Conservation (phyloP, 2,888 invertebrate species). For the Archips xylosteana region DNA sequence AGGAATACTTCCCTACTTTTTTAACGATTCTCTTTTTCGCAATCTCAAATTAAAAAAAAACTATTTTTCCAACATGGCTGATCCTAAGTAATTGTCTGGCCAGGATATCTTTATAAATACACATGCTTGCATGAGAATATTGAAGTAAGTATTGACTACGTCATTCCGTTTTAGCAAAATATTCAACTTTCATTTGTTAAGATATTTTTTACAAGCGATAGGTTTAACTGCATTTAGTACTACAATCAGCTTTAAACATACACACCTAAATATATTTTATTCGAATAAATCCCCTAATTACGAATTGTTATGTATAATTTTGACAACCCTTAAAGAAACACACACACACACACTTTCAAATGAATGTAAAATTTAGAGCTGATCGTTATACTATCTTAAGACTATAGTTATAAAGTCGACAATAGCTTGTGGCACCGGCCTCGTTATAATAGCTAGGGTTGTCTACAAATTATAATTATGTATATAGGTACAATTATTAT, state of each 20-base stretch:
- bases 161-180: slow-evolving; percentile 28
- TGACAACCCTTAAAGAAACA: slow-evolving; percentile 18
- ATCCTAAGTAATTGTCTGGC: neutral
- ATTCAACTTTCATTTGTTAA: neutral
- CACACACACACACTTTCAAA: neutral
- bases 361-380: slow-evolving; percentile 7
- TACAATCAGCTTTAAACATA: slow-evolving; percentile 11
- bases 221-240: neutral
- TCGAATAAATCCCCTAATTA: neutral
- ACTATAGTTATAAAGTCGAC: slow-evolving; percentile 11
- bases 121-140: slow-evolving; percentile 38
- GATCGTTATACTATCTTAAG: slow-evolving; percentile 14
- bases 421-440: slow-evolving; percentile 34
- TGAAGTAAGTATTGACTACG: slow-evolving; percentile 29
- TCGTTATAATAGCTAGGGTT: slow-evolving; percentile 11
- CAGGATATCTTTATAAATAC: neutral
- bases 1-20: neutral
- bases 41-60: neutral
- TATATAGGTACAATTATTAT: neutral
- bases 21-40: neutral
- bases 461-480: slow-evolving; percentile 11
- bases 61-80: neutral
- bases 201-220: neutral
- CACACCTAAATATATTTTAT: neutral
- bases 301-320: neutral